Evolutionary conservation across 1,140 invertebrate species (phyloP), one percentile per base, ranked within the genome.

Genomic region (Trinorchestia longiramus): DNA sequence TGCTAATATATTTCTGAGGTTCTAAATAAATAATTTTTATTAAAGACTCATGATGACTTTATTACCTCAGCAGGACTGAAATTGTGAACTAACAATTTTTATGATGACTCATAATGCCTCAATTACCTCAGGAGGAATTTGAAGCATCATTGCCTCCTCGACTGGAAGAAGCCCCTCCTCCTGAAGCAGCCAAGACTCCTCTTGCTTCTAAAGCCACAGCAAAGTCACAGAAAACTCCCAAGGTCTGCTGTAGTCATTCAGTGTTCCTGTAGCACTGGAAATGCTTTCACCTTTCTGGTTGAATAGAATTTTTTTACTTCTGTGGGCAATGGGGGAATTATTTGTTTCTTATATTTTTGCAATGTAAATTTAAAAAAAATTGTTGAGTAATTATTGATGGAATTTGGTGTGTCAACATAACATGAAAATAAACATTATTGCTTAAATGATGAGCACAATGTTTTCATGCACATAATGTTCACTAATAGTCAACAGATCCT

Each of bases 151-250:
- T 97, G 57, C 97, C 97, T 95, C 96, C 96, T 40, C 57, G 95
- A 28, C 53, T 96, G 43, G 96, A 96, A 44, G 95, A 97, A 95
- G 77, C 96, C 28, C 95, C 95, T 43, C 95, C 95, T 36, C 96
- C 96, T 45, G 96, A 96, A 91, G 95, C 96, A 47, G 96, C 96
- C 28, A 97, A 97, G 94, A 97, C 96, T 23, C 96, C 96, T 40
- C 96, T 45, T 11, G 43, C 95, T 53, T 96, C 95, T 45, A 97
- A 97, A 90, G 95, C 96, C 57, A 95, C 95, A 19, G 95, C 96
- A 44, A 97, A 97, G 96, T 91, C 96, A 92, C 95, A 91, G 43
- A 97, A 97, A 96, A 97, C 97, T 42, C 97, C 97, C 43, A 96
- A 96, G 47, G 97, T 97, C 96, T 95, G 88, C 11, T 6, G 11